Evolutionary conservation across 2,888 invertebrate genomes (phyloP), one percentile per base, ranked within the genome.

Genomic region (Atrina japonica): DNA sequence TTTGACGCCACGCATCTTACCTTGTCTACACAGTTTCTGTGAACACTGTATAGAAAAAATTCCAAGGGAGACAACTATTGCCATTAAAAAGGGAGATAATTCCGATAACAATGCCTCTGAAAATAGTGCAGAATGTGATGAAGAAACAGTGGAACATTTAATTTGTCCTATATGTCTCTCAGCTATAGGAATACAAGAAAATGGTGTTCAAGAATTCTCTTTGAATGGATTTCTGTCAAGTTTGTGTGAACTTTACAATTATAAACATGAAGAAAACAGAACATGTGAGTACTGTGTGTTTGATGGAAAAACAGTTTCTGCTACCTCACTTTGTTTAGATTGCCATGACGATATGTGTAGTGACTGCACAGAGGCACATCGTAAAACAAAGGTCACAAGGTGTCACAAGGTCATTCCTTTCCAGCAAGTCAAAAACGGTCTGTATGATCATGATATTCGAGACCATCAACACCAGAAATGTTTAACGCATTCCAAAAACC

Each of bases 301-400:
- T 75, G 86, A 84, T 43, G 80, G 83, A 0, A 81, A 82, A 55
- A 70, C 56, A 6, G 66, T 68, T 5, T 27, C 55, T 18, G 88
- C 88, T 14, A 73, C 68, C 1, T 66, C 71, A 16, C 64, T 85
- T 11, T 89, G 89, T 64, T 73, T 89, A 11, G 85, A 88, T 23
- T 89, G 89, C 56, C 77, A 76, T 23, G 89, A 89, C 69, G 81
- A 86, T 64, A 76, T 89, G 77, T 89, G 89, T 73, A 75, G 78
- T 21, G 66, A 66, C 16, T 89, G 89, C 64, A 70, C 80, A 0
- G 78, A 75, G 25, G 87, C 87, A 0, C 89, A 89, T 73, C 75
- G 77, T 1, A 77, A 82, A 18, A 89, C 89, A 27, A 86, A 87
- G 66, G 73, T 89, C 49, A 88, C 88, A 2, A 75, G 89, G 30